phyloP scores from a whole-genome alignment of 1,140 invertebrate species.

The Danaus plexippus region DNA sequence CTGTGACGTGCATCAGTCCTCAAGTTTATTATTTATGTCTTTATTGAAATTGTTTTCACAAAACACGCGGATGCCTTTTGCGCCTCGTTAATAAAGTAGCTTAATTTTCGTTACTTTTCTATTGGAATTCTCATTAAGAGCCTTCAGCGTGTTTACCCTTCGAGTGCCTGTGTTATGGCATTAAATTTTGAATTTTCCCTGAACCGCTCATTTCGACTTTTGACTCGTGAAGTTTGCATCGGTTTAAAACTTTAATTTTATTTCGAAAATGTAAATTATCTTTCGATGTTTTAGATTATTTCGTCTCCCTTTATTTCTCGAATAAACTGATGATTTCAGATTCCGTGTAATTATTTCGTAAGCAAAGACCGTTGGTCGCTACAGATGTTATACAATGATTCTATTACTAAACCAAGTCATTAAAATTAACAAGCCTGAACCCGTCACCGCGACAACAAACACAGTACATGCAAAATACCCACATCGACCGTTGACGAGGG shows the following conservation, averaged over 20 bases:
- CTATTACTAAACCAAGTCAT: conserved; percentile 10
- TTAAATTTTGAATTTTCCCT: too few species aligned
- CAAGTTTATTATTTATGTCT: background rate
- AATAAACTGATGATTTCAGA: too few species aligned
- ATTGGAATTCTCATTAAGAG: conserved; percentile 10
- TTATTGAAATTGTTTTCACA: conserved; percentile 15
- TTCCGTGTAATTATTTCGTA: too few species aligned
- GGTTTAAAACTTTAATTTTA: too few species aligned
- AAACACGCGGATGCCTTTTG: conserved; percentile 2
- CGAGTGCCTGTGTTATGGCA: too few species aligned
- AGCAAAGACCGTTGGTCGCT: too few species aligned
- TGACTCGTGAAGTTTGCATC: too few species aligned
- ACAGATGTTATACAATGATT: background rate
- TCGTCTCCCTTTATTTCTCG: too few species aligned
- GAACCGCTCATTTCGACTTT: too few species aligned
- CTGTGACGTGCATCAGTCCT: conserved; percentile 1
- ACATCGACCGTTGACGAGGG: conserved; percentile 27
- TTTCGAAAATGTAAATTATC: too few species aligned
- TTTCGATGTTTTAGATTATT: too few species aligned
- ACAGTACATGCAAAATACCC: conserved; percentile 13
- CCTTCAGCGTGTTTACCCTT: too few species aligned
- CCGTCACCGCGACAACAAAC: conserved; percentile 5
- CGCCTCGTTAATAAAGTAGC: conserved; percentile 8
- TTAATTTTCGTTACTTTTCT: conserved; percentile 8
- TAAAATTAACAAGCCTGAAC: conserved; percentile 12